Evolutionary conservation across 1,140 invertebrate species (phyloP), one percentile per base, ranked within the genome.

Genomic region (Cydia fagiglandana): DNA sequence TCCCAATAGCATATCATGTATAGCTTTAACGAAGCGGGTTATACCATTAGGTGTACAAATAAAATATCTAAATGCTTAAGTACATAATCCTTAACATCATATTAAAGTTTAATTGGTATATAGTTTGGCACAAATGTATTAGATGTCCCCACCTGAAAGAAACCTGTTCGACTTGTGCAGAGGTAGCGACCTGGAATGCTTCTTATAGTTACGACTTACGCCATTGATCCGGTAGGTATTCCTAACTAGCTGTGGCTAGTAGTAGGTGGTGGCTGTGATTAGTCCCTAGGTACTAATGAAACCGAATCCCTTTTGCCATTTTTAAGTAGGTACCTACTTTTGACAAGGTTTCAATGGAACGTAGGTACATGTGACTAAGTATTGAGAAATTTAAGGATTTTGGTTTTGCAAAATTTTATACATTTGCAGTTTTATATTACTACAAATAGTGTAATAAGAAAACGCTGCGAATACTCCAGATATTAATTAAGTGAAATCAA

Each of bases 241-340:
- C n/a, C n/a, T 70, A 70, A 70, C 66, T 70, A 70, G 66, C 66
- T 24, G 34, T 41, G 30, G 45, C 66, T 70, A 61, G 9, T 70
- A 61, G 9, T 20, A 61, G 17, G 9, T 10, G 53, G 17, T 24
- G 12, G 12, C 53, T 47, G 45, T 47, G 45, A 47, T 47, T 41
- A 41, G 38, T 41, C 7, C 38, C 38, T 10, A 10, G 38, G 7
- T 41, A 41, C 7, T 13, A 70, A 70, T 34, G 3, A 45, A 70
- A 70, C 30, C 66, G 38, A 70, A 70, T 5, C 13, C 34, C n/a
- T 70, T 41, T 20, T 17, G n/a, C 15, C 34, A 17, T 17, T 38
- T 68, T 38, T 0, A 68, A 34, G 13, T 24, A 61, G 2, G 20
- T 61, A 24, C 10, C n/a, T 24, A 17, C 17, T 34, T 6, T 5